Evolutionary conservation across 2,888 invertebrate species (phyloP), one percentile per base, ranked within the genome.

Genomic region (Xestia xanthographa): DNA sequence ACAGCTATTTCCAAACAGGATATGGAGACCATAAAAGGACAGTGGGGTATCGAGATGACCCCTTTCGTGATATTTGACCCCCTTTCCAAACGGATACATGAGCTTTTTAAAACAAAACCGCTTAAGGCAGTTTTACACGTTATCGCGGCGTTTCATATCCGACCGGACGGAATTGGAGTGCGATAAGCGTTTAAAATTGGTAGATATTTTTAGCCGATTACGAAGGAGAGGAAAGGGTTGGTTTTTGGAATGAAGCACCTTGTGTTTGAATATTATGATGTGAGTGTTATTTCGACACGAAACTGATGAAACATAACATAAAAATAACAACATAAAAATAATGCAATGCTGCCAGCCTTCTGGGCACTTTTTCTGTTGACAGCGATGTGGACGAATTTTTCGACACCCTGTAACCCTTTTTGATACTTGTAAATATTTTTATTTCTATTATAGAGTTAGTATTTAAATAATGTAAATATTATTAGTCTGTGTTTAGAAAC

Each of bases 1-100:
- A 62, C 43, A 72, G 69, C 48, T 79, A 73, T 81, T 69, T 50
- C n/a, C 29, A 75, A 82, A 77, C 81, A 65, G 88, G 88, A 86
- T 73, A 83, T 75, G 69, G 53, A 38, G 22, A 45, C 63, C 62
- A 81, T 83, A 79, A 87, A 83, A 75, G 71, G 56, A 73, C 75
- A 63, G 48, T n/a, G 66, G 72, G 34, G 56, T 53, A 34, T 66
- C 67, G 60, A 56, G 78, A 76, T 68, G 66, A 41, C 17, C 56
- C 75, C 45, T 72, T 76, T 68, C 67, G 70, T 79, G 65, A 83
- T 73, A 87, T 86, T 77, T 78, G 75, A 70, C 69, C 69, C 34
- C 43, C 56, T 14, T 50, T 14, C 38, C 2, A 65, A 72, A 71
- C 80, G 83, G 79, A 80, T 66, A 26, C 70, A 5, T 9, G 38